phyloP scores from a whole-genome alignment of 2,797 vertebrate species.

The Sternarchorhynchus goeldii region DNA sequence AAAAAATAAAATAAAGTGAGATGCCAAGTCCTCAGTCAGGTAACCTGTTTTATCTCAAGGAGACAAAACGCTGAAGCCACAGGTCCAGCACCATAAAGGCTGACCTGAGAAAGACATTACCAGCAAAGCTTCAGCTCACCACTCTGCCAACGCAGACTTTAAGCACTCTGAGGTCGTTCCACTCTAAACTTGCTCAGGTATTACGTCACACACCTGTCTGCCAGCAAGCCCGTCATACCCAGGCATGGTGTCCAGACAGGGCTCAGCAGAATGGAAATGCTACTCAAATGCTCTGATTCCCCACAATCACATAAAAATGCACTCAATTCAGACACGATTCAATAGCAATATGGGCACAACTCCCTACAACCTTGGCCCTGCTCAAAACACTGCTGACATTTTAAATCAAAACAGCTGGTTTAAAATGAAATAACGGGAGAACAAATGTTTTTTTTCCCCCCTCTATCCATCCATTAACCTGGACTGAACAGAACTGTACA shows the following conservation, averaged over 20 bases:
- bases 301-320: constrained; percentile 31
- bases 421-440: not conserved
- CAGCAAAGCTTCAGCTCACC: constrained; percentile 4
- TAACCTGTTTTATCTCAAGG: not conserved
- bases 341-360: constrained; percentile 13
- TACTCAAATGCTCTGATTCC: constrained; percentile 35
- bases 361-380: not conserved
- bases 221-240: constrained; percentile 43
- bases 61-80: constrained; percentile 18
- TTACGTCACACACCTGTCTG: constrained; percentile 35
- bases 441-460: not conserved
- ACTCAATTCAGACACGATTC: constrained; percentile 20
- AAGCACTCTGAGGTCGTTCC: constrained; percentile 46
- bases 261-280: constrained; percentile 41
- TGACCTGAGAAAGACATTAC: constrained; percentile 44
- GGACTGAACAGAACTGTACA: too few relatives aligned
- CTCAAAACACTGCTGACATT: constrained; percentile 18
- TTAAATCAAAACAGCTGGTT: constrained; percentile 5
- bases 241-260: constrained; percentile 33
- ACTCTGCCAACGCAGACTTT: constrained; percentile 28
- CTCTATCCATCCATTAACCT: not conserved
- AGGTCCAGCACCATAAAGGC: constrained; percentile 11
- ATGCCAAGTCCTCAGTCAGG: not conserved
- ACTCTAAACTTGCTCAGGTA: constrained; percentile 39
- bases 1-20: not conserved